These are phyloP conservation scores for Zaprionus gabonicus DNA, from an alignment of 1,140 invertebrate species.

Conservation along the genomic window DNA sequence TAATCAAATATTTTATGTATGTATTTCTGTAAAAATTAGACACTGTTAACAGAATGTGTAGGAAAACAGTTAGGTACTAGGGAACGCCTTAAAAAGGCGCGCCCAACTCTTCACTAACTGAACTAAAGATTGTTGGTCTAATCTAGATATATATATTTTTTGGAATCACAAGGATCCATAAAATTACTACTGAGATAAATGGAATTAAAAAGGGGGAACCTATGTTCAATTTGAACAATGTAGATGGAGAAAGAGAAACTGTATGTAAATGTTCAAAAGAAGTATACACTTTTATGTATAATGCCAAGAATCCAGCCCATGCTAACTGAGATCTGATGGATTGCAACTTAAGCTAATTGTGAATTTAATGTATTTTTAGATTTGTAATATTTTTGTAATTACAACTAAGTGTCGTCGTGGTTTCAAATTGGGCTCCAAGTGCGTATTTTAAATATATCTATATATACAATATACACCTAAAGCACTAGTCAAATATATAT, in stretches of 20 bases:
- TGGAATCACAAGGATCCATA: background rate
- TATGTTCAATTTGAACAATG: background rate
- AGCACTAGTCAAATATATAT: slow-evolving; percentile 66
- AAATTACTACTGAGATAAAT: slow-evolving; percentile 1
- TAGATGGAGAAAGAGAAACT: background rate
- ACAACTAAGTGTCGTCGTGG: slow-evolving; percentile 70
- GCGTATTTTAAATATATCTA: slow-evolving; percentile 26
- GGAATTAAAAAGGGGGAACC: background rate
- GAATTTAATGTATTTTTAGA: slow-evolving; percentile 79
- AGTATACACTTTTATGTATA: slow-evolving; percentile 26
- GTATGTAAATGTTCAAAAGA: slow-evolving; percentile 46
- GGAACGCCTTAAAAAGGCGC: background rate
- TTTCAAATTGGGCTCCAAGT: slow-evolving; percentile 71
- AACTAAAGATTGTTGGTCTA: background rate
- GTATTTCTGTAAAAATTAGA: slow-evolving; percentile 1
- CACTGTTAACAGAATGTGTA: background rate
- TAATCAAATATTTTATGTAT: slow-evolving; percentile 13
- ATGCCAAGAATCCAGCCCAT: slow-evolving; percentile 68
- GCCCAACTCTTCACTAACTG: slow-evolving; percentile 2
- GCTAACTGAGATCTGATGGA: slow-evolving; percentile 59
- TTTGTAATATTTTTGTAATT: slow-evolving; percentile 56
- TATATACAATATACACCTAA: slow-evolving; percentile 41
- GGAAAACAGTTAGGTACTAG: slow-evolving; percentile 11
- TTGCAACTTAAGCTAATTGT: slow-evolving; percentile 55
- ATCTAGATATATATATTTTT: background rate